phyloP scores from a whole-genome alignment of 2,797 vertebrate species.

The Mico argentatus region DNA sequence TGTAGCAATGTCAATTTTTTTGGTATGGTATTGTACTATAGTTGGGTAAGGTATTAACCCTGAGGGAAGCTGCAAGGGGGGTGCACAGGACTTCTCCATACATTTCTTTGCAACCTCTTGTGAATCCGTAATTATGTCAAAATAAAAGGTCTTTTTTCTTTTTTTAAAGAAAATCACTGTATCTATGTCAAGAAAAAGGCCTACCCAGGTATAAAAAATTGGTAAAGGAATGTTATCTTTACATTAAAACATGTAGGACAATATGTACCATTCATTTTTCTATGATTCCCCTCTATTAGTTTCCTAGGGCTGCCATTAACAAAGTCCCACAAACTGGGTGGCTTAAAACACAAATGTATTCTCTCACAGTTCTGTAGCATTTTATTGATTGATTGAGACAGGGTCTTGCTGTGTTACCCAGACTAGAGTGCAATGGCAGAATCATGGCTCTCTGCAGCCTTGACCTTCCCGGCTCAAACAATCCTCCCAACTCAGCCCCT shows the following conservation, averaged over 20 bases:
- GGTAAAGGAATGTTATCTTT: neutral
- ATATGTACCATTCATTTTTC: neutral
- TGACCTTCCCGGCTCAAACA: too few species aligned
- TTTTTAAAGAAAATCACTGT: neutral
- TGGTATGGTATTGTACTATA: neutral
- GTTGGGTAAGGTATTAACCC: neutral
- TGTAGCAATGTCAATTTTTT: neutral
- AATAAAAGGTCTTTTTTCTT: neutral
- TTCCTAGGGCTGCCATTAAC: neutral
- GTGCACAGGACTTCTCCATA: neutral
- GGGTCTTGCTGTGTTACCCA: too few species aligned
- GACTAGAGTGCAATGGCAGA: too few species aligned
- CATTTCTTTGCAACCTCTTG: neutral
- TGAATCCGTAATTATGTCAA: constrained; percentile 5
- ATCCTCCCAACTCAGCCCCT: too few species aligned
- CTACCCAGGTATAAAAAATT: neutral
- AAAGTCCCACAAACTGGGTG: neutral
- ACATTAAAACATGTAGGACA: neutral
- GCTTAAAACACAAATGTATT: neutral
- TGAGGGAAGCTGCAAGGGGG: neutral
- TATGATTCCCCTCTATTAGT: neutral
- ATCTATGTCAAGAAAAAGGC: neutral
- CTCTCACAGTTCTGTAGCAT: neutral
- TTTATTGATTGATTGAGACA: too few species aligned
- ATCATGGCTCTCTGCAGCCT: too few species aligned